These are phyloP conservation scores for Stenoptilia bipunctidactyla DNA, from an alignment of 2,888 invertebrate genomes.

Conservation along the genomic window DNA sequence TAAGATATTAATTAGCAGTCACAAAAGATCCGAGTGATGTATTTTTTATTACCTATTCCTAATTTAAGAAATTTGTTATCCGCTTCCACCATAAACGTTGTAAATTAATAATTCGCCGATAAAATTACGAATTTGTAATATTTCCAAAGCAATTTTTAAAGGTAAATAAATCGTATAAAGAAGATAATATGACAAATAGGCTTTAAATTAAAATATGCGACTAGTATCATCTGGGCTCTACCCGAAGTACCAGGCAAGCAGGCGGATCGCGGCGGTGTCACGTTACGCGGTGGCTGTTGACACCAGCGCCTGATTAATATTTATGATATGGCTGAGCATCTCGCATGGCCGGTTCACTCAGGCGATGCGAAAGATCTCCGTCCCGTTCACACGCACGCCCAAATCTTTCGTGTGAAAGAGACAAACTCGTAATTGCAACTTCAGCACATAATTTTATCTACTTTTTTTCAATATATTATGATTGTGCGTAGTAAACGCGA, in stretches of 20 bases:
- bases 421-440: slow-evolving; percentile 19
- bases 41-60: too few relatives aligned
- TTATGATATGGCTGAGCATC: slow-evolving; percentile 70
- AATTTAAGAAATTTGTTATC: too few relatives aligned
- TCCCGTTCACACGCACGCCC: slow-evolving; percentile 41
- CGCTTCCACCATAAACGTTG: too few relatives aligned
- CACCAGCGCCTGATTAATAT: slow-evolving; percentile 72
- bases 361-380: slow-evolving; percentile 54
- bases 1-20: too few relatives aligned
- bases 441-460: slow-evolving; percentile 36
- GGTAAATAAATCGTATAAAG: too few relatives aligned
- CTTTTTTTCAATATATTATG: slow-evolving; percentile 48
- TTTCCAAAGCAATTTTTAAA: too few relatives aligned
- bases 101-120: too few relatives aligned
- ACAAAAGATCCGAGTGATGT: too few relatives aligned
- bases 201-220: too few relatives aligned
- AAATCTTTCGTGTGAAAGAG: slow-evolving; percentile 30
- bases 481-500: slow-evolving; percentile 42
- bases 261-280: slow-evolving; percentile 60
- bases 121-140: too few relatives aligned
- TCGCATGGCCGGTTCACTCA: slow-evolving; percentile 66
- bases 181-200: too few relatives aligned
- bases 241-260: slow-evolving; percentile 53
- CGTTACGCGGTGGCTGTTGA: slow-evolving; percentile 72
- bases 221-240: slow-evolving; percentile 27